These are phyloP conservation scores for Fistularia tabacaria DNA, from an alignment of 2,797 vertebrate genomes.

Conservation along the genomic window DNA sequence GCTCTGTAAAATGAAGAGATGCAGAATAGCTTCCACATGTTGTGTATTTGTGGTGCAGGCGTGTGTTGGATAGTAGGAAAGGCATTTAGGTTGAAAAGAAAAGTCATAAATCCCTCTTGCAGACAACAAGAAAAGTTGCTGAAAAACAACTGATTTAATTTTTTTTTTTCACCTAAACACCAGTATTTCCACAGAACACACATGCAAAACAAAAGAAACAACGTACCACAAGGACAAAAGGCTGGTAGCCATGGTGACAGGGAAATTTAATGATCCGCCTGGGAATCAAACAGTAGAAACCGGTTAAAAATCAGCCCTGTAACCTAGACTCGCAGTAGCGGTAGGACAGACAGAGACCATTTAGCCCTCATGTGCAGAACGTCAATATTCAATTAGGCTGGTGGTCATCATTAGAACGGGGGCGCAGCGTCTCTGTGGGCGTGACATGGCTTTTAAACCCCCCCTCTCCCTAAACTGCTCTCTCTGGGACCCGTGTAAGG, in stretches of 20 bases:
- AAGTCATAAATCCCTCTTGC: background rate
- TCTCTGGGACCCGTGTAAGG: slow-evolving; percentile 19
- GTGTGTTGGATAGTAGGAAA: no score
- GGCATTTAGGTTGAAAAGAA: background rate
- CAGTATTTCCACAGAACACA: background rate
- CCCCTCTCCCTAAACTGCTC: slow-evolving; percentile 9
- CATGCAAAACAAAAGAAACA: background rate
- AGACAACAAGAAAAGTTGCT: background rate
- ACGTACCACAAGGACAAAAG: slow-evolving; percentile 27
- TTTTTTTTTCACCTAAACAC: background rate
- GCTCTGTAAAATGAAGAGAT: slow-evolving; percentile 1
- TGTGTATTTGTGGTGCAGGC: background rate
- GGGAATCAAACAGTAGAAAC: slow-evolving; percentile 35
- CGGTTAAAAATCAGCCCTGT: slow-evolving; percentile 40
- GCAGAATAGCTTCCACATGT: background rate
- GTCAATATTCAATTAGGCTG: slow-evolving; percentile 77
- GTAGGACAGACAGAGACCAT: slow-evolving; percentile 57
- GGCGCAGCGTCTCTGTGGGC: slow-evolving; percentile 42
- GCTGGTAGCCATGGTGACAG: slow-evolving; percentile 50
- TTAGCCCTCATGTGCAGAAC: slow-evolving; percentile 60
- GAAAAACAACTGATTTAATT: background rate
- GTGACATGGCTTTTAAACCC: slow-evolving; percentile 59
- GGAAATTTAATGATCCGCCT: slow-evolving; percentile 7
- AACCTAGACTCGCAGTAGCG: slow-evolving; percentile 13
- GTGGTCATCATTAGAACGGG: slow-evolving; percentile 65